Evolutionary conservation across 2,797 vertebrate genomes (phyloP).

Genomic region (Luscinia luscinia): DNA sequence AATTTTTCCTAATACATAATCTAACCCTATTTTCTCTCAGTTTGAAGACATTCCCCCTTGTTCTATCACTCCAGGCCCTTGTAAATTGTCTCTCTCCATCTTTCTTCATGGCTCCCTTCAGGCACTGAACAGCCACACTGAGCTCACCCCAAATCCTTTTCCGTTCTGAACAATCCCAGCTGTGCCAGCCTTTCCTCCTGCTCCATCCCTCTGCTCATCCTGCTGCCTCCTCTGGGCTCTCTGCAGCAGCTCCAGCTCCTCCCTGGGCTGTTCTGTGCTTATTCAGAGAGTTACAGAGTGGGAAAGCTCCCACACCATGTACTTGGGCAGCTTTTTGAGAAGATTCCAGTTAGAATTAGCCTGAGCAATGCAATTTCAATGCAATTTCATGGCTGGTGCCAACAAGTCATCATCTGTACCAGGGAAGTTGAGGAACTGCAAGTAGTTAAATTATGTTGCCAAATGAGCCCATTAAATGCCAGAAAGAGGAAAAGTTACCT

Average conservation of each 20-base stretch:
- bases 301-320: background rate
- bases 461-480: background rate
- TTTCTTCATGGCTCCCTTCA: background rate
- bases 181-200: background rate
- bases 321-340: background rate
- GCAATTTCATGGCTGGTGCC: background rate
- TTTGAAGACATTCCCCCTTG: background rate
- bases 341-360: background rate
- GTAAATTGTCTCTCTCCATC: background rate
- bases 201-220: background rate
- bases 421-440: background rate
- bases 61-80: background rate
- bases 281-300: background rate
- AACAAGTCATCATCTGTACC: background rate
- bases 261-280: background rate
- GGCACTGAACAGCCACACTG: accelerated
- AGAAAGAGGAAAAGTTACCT: background rate
- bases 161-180: background rate
- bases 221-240: background rate
- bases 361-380: background rate
- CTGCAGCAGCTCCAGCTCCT: accelerated
- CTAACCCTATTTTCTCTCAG: background rate
- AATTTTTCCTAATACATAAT: background rate
- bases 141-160: background rate
- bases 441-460: background rate